A percentile compares a stretch with the other conserved stretches of the same genome.
Evolutionary conservation across 2,113 vertebrate genomes (phyloP).

Genomic region (Ceyx margarethae): DNA sequence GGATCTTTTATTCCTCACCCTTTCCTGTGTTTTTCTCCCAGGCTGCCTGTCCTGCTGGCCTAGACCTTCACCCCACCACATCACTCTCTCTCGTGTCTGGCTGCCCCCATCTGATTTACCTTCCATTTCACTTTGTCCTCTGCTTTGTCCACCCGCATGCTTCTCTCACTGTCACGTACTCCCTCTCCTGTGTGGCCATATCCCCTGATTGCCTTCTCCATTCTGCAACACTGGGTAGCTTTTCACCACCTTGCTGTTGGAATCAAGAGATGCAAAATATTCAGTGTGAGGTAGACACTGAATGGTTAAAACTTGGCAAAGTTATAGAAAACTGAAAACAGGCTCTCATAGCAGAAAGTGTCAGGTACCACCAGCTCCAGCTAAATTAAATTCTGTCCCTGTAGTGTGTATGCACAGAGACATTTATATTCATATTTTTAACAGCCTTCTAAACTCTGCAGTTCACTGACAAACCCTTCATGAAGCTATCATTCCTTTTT

Average conservation of each 20-base stretch:
- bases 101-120: slow-evolving; percentile 46
- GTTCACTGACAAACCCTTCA: slow-evolving; percentile 72
- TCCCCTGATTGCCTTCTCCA: slow-evolving; percentile 19
- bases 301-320: slow-evolving; percentile 72
- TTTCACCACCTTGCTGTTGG: slow-evolving; percentile 65
- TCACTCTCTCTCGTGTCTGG: slow-evolving; percentile 27
- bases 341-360: slow-evolving; percentile 67
- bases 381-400: slow-evolving; percentile 76
- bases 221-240: slow-evolving; percentile 43
- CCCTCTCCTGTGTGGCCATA: slow-evolving; percentile 17
- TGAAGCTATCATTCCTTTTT: slow-evolving; percentile 69
- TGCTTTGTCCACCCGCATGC: slow-evolving; percentile 38
- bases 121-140: slow-evolving; percentile 29
- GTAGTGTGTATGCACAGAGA: slow-evolving; percentile 71
- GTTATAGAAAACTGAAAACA: slow-evolving; percentile 69
- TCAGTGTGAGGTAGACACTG: slow-evolving; percentile 63
- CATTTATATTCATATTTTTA: slow-evolving; percentile 75
- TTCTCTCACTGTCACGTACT: slow-evolving; percentile 8
- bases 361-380: slow-evolving; percentile 70
- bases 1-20: slow-evolving; percentile 52
- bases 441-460: slow-evolving; percentile 74
- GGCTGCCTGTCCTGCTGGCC: slow-evolving; percentile 45
- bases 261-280: slow-evolving; percentile 71
- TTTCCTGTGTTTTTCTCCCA: slow-evolving; percentile 44
- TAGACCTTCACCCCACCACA: slow-evolving; percentile 41